Base-by-base conservation (phyloP, 2,113 vertebrate species). In the Thalassoma bifasciatum region DNA sequence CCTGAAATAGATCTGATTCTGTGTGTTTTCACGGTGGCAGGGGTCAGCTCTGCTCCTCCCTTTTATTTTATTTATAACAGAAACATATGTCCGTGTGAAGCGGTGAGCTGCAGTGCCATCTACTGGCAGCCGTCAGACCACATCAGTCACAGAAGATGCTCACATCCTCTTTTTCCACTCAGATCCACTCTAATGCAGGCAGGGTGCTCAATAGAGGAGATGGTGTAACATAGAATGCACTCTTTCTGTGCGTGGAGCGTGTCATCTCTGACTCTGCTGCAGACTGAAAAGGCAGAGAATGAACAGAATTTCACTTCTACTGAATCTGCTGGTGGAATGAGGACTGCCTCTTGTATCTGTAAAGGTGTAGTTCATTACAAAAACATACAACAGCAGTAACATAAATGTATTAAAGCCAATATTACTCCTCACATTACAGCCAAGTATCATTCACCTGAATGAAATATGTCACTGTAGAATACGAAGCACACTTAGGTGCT, bases 101-200 rank as follows among this genome's bases (percentile, higher is more conserved):
- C 17, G n/a, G 50, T 49, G 58, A 69, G 42, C 66, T 69, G 65
- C 66, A 69, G 38, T 63, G 66, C 58, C 74, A 56, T 61, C 74
- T 76, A 62, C 34, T 40, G 74, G 58, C 54, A 40, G 50, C 34
- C 19, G 9, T 40, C 17, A 52, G 47, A 36, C 46, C 59, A 1
- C 23, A 34, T 30, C 60, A 44, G 42, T 66, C 51, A 49, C 7
- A 49, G 46, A 19, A n/a, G 46, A 17, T 47, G 44, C 1, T 53
- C 47, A 42, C 58, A 8, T 8, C 14, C 14, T 65, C n/a, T 23
- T 19, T 30, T 38, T 21, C 10, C 11, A 13, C 23, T 50, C 22
- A 2, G 2, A 19, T 44, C 22, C 13, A 8, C n/a, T 42, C 11
- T 23, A 22, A 66, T 44, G 72, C 56, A 23, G 37, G 21, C 14